phyloP scores from a whole-genome alignment of 1,140 invertebrate species.

The Cydia pomonella region DNA sequence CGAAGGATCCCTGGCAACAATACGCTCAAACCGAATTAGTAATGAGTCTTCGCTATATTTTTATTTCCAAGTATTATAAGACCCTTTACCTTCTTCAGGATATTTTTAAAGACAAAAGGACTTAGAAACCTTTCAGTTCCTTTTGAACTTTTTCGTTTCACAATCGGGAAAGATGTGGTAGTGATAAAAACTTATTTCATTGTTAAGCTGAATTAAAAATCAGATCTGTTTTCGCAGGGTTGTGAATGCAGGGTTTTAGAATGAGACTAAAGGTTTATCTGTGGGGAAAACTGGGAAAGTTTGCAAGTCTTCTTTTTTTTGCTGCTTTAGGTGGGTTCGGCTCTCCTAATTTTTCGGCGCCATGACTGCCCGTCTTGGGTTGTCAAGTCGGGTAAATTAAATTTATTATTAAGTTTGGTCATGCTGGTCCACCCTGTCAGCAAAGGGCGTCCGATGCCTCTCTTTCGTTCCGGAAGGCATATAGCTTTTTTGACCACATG shows the following conservation, averaged over 20 bases:
- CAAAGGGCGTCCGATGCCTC: no score
- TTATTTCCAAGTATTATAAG: conserved; percentile 53
- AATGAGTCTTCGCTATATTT: conserved; percentile 53
- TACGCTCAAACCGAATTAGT: conserved; percentile 56
- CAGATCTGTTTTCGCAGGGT: background rate
- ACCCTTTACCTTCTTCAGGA: conserved; percentile 48
- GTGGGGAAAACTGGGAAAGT: background rate
- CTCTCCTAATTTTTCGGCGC: no score
- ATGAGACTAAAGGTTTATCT: background rate
- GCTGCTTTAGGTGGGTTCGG: no score
- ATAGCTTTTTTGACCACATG: no score
- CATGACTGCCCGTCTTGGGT: no score
- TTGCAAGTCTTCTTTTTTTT: no score
- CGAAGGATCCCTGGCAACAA: conserved; percentile 37
- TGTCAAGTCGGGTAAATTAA: no score
- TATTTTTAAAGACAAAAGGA: conserved; percentile 37
- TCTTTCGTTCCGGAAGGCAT: no score
- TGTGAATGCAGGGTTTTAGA: conserved; percentile 1
- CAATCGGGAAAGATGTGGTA: background rate
- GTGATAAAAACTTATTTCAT: conserved; percentile 29
- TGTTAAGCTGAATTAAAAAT: conserved; percentile 22
- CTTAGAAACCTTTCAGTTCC: background rate
- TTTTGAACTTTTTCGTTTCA: background rate
- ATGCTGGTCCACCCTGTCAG: no score
- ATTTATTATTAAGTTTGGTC: no score